Percentiles rank a stretch among this genome's conserved stretches.
Conservation (phyloP, 2,797 vertebrate species). For the Diplodus puntazzo region DNA sequence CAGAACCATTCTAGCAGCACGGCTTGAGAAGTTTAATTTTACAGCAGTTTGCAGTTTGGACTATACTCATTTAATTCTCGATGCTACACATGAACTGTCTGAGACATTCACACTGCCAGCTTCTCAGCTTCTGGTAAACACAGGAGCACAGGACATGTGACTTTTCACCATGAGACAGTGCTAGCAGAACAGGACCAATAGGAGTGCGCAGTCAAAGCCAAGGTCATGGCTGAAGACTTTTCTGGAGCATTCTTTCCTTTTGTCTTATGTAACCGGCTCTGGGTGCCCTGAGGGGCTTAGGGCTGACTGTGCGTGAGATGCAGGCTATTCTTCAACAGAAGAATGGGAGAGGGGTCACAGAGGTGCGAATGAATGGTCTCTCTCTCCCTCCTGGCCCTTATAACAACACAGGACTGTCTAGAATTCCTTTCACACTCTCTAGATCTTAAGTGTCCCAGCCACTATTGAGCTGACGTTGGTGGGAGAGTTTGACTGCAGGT, state of each 20-base stretch:
- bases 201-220: constrained; percentile 62
- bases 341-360: constrained; percentile 71
- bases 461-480: constrained; percentile 54
- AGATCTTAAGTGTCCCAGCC: constrained; percentile 58
- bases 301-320: constrained; percentile 66
- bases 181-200: constrained; percentile 30
- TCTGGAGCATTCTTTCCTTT: constrained; percentile 69
- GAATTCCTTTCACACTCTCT: constrained; percentile 61
- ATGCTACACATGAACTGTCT: background rate
- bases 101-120: background rate
- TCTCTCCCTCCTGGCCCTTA: constrained; percentile 55
- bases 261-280: constrained; percentile 66
- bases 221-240: constrained; percentile 75
- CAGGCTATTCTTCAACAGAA: constrained; percentile 71
- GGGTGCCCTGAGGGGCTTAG: constrained; percentile 58
- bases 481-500: constrained; percentile 43
- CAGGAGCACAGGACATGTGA: constrained; percentile 45
- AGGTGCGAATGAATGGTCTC: constrained; percentile 75
- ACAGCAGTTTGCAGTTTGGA: background rate
- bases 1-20: background rate
- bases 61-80: background rate
- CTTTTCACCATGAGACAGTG: constrained; percentile 46
- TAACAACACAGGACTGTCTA: constrained; percentile 66
- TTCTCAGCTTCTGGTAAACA: background rate
- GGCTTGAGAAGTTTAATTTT: background rate